Evolutionary conservation across 2,113 vertebrate genomes (phyloP).

Genomic region (Forbesichthys agassizii): DNA sequence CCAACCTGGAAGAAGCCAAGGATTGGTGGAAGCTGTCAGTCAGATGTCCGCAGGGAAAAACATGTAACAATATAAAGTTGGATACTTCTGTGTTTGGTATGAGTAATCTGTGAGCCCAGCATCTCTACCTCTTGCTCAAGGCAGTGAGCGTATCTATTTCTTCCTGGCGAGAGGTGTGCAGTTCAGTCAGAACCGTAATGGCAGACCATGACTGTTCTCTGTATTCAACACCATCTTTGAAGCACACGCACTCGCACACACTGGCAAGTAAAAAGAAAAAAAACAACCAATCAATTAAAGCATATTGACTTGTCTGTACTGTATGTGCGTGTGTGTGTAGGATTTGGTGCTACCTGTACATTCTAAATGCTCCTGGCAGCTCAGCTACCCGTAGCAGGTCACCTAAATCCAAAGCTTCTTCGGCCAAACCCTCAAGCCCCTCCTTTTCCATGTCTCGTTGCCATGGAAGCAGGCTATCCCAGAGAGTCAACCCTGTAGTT

Average conservation of each 20-base stretch:
- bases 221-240: conserved; percentile 26
- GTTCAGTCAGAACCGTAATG: conserved; percentile 56
- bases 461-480: conserved; percentile 63
- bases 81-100: not conserved
- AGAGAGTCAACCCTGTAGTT: conserved; percentile 55
- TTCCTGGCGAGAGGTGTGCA: conserved; percentile 51
- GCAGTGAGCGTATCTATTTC: conserved; percentile 59
- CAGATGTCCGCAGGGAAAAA: not conserved
- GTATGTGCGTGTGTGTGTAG: not conserved
- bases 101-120: not conserved
- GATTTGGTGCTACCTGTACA: conserved; percentile 65
- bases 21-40: not conserved
- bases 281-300: not conserved
- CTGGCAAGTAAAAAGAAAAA: conserved; percentile 33
- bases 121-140: conserved; percentile 63
- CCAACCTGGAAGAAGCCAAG: conserved; percentile 45
- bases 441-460: conserved; percentile 60
- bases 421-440: conserved; percentile 54
- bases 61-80: not conserved
- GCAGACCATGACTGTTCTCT: conserved; percentile 67
- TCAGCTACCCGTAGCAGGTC: conserved; percentile 65
- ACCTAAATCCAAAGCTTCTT: conserved; percentile 59
- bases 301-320: not conserved
- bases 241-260: conserved; percentile 16
- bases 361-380: conserved; percentile 73